Base-by-base conservation (phyloP, 35 echinoderm and acorn worm genomes). In the Acanthaster planci region DNA sequence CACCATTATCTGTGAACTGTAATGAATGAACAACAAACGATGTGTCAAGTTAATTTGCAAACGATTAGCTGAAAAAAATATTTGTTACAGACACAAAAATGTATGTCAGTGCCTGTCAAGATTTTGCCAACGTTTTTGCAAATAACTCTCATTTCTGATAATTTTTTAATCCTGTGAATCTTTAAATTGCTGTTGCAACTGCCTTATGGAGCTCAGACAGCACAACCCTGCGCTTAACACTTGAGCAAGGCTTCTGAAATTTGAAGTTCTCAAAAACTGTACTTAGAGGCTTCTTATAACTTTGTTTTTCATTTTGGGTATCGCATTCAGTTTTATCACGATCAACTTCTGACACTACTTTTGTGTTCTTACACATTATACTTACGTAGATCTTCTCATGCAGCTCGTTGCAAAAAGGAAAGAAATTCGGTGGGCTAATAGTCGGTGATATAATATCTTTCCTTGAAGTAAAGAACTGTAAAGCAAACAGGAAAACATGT, bases 1-100 rank as follows among this genome's bases (percentile, higher is more conserved):
- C 64, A 29, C 64, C 64, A 72, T 72, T 34, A 26, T 72, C 64
- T 72, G 64, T 72, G 64, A 72, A 72, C 64, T 72, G 64, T 26
- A 7, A 72, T n/a, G 30, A 72, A 3, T 14, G 9, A 29, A 72
- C 23, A 8, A 9, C 29, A 19, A 72, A 34, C 14, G 26, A 26
- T 72, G 29, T 31, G 34, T 72, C 64, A 72, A 59, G 27, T 59
- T n/a, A 8, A 59, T 26, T 10, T 14, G 18, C 18, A 58, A 23
- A 23, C 55, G 18, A 23, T 21, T 21, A 23, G 12, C 26, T 12
- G 55, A 15, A 23, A 21, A 21, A 23, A 21, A 58, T 58, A 58
- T 58, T 10, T 17, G 55, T 21, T 58, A 15, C 55, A 59, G 56
- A 59, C 8, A 59, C 3, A 8, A 1, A 15, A 56, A n/a, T n/a